These are phyloP conservation scores for Zhengitettix transpicula DNA, from an alignment of 2,888 invertebrate species.

Conservation along the genomic window DNA sequence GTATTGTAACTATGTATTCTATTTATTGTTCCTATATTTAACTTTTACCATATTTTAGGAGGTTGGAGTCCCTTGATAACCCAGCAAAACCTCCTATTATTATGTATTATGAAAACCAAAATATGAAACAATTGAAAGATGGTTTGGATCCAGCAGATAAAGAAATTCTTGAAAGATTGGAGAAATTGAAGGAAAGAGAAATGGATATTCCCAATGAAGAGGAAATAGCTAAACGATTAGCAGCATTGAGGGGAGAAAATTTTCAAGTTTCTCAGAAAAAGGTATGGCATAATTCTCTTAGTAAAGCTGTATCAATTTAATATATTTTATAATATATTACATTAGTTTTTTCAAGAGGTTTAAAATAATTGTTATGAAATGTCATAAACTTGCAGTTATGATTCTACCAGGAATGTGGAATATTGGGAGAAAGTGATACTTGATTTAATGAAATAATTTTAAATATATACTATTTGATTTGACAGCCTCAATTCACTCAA, in stretches of 20 bases:
- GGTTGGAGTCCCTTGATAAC: slow-evolving; percentile 35
- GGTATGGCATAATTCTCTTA: no score
- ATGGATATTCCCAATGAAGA: slow-evolving; percentile 36
- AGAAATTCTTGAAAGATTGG: slow-evolving; percentile 46
- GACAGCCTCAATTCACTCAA: slow-evolving; percentile 15
- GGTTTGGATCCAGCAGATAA: slow-evolving; percentile 36
- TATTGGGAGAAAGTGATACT: no score
- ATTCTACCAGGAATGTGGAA: no score
- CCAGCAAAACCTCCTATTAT: slow-evolving; percentile 36
- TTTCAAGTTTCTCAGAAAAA: no score
- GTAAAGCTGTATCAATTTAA: no score
- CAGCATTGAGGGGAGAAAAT: slow-evolving; percentile 44
- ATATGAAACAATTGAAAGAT: slow-evolving; percentile 23
- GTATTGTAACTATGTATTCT: slow-evolving; percentile 3
- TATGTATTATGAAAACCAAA: slow-evolving; percentile 29
- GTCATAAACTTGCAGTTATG: no score
- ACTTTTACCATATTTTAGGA: slow-evolving; percentile 20
- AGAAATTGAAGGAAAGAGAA: slow-evolving; percentile 41
- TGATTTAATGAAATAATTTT: no score
- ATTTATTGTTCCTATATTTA: slow-evolving; percentile 10
- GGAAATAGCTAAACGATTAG: slow-evolving; percentile 46
- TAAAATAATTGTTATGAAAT: no score
- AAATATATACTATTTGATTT: no score
- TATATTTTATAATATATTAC: no score
- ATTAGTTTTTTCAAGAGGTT: no score